A percentile compares a stretch with the other conserved stretches of the same genome.
Evolutionary conservation across 2,888 invertebrate genomes (phyloP).

Genomic region (Rugalucina vietnamica): DNA sequence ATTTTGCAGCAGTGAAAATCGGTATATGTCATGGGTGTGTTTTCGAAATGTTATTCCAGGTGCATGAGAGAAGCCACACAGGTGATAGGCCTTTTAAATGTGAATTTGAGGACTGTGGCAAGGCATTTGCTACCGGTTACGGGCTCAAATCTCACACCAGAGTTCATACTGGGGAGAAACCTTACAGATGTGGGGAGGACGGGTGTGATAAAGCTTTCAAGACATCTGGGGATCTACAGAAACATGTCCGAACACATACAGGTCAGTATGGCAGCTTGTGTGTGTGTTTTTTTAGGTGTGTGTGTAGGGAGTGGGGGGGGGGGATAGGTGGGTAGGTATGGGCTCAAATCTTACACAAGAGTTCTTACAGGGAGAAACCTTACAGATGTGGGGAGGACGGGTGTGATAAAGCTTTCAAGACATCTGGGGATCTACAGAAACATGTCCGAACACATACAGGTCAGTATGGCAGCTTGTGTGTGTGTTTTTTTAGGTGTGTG

Average conservation of each 20-base stretch:
- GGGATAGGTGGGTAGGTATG: constrained; percentile 85
- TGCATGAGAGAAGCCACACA: constrained; percentile 84
- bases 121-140: constrained; percentile 85
- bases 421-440: constrained; percentile 87
- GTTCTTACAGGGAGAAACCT: constrained; percentile 87
- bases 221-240: constrained; percentile 87
- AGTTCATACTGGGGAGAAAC: constrained; percentile 87
- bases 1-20: too few relatives aligned
- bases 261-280: constrained; percentile 84
- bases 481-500: too few relatives aligned
- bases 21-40: too few relatives aligned
- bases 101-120: constrained; percentile 81
- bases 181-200: constrained; percentile 86
- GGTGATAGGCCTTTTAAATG: constrained; percentile 84
- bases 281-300: constrained; percentile 84
- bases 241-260: constrained; percentile 87
- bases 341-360: constrained; percentile 86
- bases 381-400: constrained; percentile 86
- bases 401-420: constrained; percentile 87
- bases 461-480: too few relatives aligned
- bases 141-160: constrained; percentile 87
- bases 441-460: constrained; percentile 87
- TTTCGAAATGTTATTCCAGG: too few relatives aligned
- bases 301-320: constrained; percentile 82
- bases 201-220: constrained; percentile 87